phyloP scores from a whole-genome alignment of 2,797 vertebrate species.

The Falco concolor region DNA sequence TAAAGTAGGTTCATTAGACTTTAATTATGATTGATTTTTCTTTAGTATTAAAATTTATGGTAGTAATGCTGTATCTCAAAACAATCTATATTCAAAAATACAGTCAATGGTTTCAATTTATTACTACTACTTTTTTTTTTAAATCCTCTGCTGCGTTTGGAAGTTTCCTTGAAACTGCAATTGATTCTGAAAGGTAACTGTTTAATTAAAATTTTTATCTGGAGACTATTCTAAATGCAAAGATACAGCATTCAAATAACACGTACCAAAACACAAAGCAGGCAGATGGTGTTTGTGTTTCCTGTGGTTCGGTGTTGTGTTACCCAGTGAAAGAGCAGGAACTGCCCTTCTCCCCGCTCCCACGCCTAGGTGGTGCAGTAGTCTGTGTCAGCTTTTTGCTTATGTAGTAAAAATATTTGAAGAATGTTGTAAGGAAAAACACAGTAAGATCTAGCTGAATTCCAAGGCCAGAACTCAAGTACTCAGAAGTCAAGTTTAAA shows the following conservation, averaged over 20 bases:
- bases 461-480: neutral
- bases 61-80: slow-evolving; percentile 31
- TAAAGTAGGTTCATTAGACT: neutral
- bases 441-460: neutral
- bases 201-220: slow-evolving; percentile 35
- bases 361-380: neutral
- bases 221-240: neutral
- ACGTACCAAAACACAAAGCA: neutral
- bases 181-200: slow-evolving; percentile 85
- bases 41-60: neutral
- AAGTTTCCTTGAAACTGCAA: slow-evolving; percentile 81
- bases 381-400: neutral
- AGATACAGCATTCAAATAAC: slow-evolving; percentile 43
- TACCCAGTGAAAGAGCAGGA: neutral
- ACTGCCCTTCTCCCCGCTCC: neutral
- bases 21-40: neutral
- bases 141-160: slow-evolving; percentile 86
- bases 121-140: slow-evolving; percentile 75
- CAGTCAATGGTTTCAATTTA: slow-evolving; percentile 53
- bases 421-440: neutral
- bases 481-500: neutral
- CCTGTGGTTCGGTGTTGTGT: neutral
- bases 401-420: neutral
- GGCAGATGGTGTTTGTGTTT: slow-evolving; percentile 58
- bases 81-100: slow-evolving; percentile 37